These are phyloP conservation scores for Aleadryas rufinucha DNA, from an alignment of 2,113 vertebrate species.

Conservation along the genomic window DNA sequence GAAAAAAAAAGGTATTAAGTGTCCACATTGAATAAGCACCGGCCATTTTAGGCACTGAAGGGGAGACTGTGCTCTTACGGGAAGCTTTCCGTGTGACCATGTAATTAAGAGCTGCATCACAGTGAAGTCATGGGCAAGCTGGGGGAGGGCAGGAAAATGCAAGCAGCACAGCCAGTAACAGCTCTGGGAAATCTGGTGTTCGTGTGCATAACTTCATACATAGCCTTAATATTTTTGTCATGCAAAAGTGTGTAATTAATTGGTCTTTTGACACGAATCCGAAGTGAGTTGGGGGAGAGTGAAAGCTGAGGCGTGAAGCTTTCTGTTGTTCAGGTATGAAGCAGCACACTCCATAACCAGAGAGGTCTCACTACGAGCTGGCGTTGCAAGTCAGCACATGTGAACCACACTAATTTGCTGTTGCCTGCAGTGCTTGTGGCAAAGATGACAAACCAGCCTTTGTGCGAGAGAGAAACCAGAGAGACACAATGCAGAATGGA, in stretches of 20 bases:
- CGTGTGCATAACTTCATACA: neutral
- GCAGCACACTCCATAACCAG: fast-evolving
- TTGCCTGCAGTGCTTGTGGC: conserved; percentile 7
- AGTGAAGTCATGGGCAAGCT: neutral
- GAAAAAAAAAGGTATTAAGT: neutral
- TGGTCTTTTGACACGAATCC: neutral
- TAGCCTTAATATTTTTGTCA: neutral
- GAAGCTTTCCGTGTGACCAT: neutral
- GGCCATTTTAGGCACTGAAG: neutral
- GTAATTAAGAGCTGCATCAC: neutral
- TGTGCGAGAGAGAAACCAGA: neutral
- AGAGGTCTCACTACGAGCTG: neutral
- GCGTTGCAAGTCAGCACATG: neutral
- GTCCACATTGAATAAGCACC: neutral
- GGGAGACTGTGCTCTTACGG: neutral
- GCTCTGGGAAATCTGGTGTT: neutral
- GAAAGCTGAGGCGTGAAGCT: neutral
- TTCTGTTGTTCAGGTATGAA: neutral
- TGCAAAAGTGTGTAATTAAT: fast-evolving
- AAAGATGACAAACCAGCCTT: conserved; percentile 40
- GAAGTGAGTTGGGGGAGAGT: neutral
- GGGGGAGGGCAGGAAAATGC: neutral
- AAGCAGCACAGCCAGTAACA: fast-evolving
- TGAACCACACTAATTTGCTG: neutral
- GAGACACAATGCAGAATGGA: neutral